Conservation (phyloP, 2,797 vertebrate species). For the Bryconaethiops microstoma region DNA sequence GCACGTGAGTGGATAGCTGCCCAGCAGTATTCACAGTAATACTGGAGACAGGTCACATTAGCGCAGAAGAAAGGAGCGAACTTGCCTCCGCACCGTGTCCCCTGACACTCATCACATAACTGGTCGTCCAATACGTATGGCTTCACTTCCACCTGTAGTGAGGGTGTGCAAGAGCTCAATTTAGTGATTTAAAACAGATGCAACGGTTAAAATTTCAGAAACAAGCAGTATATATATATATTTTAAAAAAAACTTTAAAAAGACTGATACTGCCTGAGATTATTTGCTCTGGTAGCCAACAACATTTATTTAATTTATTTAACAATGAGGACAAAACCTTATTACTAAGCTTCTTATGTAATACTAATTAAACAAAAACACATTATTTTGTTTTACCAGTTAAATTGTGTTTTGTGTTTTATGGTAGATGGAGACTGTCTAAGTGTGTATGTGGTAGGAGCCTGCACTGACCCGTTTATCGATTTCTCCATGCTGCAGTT, state of each 20-base stretch:
- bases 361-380: not conserved
- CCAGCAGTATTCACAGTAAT: slow-evolving; percentile 99
- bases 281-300: not conserved
- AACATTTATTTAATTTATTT: not conserved
- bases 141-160: slow-evolving; percentile 94
- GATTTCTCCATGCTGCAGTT: slow-evolving; percentile 99
- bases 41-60: slow-evolving; percentile 99
- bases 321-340: not conserved
- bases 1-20: slow-evolving; percentile 98
- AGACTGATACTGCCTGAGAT: not conserved
- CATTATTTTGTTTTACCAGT: not conserved
- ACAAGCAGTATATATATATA: not conserved
- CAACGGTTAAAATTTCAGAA: not conserved
- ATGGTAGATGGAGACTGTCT: slow-evolving; percentile 16
- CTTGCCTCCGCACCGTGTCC: slow-evolving; percentile 94
- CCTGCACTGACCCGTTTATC: slow-evolving; percentile 96
- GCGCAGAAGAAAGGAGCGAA: slow-evolving; percentile 98
- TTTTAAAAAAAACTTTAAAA: not conserved
- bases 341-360: too few species aligned
- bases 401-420: slow-evolving; percentile 7
- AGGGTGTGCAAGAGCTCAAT: not conserved
- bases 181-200: not conserved
- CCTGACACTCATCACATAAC: slow-evolving; percentile 98
- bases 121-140: slow-evolving; percentile 98
- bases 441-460: slow-evolving; percentile 34